Evolutionary conservation across 1,140 invertebrate genomes (phyloP).

Genomic region (Dinoponera quadriceps): DNA sequence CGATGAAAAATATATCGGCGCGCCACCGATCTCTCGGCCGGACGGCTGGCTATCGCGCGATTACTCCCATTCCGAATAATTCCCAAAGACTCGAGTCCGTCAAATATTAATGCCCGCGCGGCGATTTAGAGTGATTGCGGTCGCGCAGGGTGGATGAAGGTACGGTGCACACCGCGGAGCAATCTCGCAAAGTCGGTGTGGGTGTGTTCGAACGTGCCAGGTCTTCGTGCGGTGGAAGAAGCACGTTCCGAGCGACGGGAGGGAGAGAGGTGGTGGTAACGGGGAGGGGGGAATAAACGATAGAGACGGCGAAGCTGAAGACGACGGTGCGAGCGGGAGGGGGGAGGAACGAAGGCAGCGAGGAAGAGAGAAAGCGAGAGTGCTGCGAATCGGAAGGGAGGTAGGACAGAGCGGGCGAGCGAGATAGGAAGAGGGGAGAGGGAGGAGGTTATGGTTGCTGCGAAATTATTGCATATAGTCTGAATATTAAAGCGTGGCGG

Average conservation of each 20-base stretch:
- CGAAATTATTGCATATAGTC: conserved; percentile 86
- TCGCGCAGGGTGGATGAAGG: conserved; percentile 67
- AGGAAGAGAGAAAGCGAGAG: conserved; percentile 62
- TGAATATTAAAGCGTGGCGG: conserved; percentile 85
- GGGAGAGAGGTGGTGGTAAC: background rate
- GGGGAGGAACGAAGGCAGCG: conserved; percentile 47
- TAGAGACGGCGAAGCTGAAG: conserved; percentile 43
- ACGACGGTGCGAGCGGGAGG: conserved; percentile 29
- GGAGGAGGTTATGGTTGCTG: conserved; percentile 79
- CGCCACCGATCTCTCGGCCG: conserved; percentile 53
- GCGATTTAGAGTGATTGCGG: conserved; percentile 80
- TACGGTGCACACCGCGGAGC: conserved; percentile 38
- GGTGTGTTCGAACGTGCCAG: conserved; percentile 44
- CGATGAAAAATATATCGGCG: conserved; percentile 62
- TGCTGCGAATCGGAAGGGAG: conserved; percentile 32
- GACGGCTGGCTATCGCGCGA: background rate
- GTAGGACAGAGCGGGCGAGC: background rate
- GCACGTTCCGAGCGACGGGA: conserved; percentile 14
- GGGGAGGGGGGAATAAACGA: conserved; percentile 43
- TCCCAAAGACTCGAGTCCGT: conserved; percentile 72
- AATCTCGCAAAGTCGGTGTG: conserved; percentile 56
- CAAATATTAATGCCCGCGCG: conserved; percentile 77
- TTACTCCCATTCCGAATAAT: conserved; percentile 64
- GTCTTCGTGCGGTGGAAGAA: conserved; percentile 49
- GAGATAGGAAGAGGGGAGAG: conserved; percentile 9